phyloP scores from a whole-genome alignment of 2,797 vertebrate species.

The Chloroceryle inda region DNA sequence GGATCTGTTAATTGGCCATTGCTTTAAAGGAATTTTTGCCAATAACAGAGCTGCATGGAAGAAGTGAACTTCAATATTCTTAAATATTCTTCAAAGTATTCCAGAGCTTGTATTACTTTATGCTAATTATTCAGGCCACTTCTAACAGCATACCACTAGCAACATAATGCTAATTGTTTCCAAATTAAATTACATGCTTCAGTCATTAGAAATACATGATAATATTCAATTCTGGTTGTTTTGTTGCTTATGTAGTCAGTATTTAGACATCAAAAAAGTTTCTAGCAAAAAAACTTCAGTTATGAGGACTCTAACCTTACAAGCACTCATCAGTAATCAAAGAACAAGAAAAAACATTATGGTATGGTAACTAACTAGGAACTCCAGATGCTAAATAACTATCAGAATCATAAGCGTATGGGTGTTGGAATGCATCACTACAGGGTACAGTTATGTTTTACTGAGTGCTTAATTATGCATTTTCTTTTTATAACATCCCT shows the following conservation, averaged over 20 bases:
- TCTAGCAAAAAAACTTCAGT: not conserved
- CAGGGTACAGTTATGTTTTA: not conserved
- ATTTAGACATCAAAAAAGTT: not conserved
- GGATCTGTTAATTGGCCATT: not conserved
- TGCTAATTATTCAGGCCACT: not conserved
- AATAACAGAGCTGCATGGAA: not conserved
- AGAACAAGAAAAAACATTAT: not conserved
- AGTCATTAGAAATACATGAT: not conserved
- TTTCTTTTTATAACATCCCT: constrained; percentile 47
- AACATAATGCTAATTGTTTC: not conserved
- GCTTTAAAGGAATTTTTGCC: not conserved
- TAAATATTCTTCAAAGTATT: not conserved
- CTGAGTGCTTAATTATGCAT: constrained; percentile 16
- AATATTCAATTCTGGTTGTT: not conserved
- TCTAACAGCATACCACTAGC: not conserved
- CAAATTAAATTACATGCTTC: not conserved
- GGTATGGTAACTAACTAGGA: not conserved
- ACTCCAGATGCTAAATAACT: constrained; percentile 18
- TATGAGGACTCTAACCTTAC: not conserved
- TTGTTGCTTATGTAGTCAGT: not conserved
- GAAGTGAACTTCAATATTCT: not conserved
- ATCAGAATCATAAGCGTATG: not conserved
- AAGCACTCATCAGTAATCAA: not conserved
- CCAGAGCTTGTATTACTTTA: not conserved
- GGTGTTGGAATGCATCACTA: constrained; percentile 38